A percentile compares a stretch with the other conserved stretches of the same genome.
phyloP scores from a whole-genome alignment of 2,888 invertebrate species.

The Patella depressa region DNA sequence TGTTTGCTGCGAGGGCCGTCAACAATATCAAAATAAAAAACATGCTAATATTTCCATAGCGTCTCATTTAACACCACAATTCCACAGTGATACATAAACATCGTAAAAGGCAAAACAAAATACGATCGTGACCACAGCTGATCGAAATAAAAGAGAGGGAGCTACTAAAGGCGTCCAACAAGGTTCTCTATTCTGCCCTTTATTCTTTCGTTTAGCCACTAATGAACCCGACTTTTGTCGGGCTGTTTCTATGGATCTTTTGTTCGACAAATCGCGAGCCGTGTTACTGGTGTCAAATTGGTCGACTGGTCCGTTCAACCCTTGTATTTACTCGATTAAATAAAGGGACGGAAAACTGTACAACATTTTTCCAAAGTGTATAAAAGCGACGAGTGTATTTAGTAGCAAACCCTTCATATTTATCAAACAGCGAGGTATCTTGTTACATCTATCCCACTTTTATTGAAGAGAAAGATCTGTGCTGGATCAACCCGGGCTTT shows the following conservation, averaged over 20 bases:
- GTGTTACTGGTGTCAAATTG: background rate
- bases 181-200: background rate
- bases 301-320: background rate
- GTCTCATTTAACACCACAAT: no score
- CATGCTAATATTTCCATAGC: no score
- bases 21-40: no score
- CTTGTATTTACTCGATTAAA: background rate
- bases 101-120: no score
- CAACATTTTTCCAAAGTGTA: no score
- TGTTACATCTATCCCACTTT: background rate
- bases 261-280: no score
- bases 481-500: no score
- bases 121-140: no score
- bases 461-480: no score
- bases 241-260: background rate
- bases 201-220: background rate
- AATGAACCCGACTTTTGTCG: background rate
- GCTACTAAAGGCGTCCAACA: background rate
- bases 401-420: constrained; percentile 6
- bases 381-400: background rate
- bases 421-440: background rate
- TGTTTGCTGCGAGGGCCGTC: no score
- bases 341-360: background rate
- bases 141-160: no score
- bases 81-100: no score